Evolutionary conservation across 2,113 vertebrate species (phyloP), one percentile per base, ranked within the genome.

Genomic region (Choloepus hoffmanni): DNA sequence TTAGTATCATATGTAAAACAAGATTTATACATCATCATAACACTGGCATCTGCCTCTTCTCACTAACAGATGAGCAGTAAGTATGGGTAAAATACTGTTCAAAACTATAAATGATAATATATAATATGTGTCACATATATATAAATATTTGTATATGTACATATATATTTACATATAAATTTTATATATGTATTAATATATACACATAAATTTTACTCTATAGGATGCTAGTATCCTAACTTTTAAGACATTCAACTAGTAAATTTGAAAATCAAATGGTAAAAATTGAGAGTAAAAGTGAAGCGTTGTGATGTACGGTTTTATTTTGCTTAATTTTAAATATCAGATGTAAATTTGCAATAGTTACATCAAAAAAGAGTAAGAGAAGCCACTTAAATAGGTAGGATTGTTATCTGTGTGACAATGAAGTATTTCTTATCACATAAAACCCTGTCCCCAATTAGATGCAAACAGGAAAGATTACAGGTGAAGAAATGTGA

Each of bases 251-350:
- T 82, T 72, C 30, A 50, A 63, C 3, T 63, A 89, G 55, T 45
- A 70, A 68, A 77, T 18, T 86, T 36, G 28, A 67, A 92, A 76
- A 63, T 19, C 55, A 70, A 36, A 43, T 58, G 63, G 14, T 13
- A 74, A 62, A 85, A 73, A 72, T n/a, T 48, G 36, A 45, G 78
- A 87, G 40, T n/a, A 50, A 50, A 84, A 19, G 4, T 16, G 43
- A 23, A 24, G 4, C 55, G 5, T 33, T 63, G 6, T 62, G n/a
- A 23, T 3, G n/a, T 11, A 53, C 7, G 1, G 7, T 23, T 90
- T 86, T 67, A 60, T 77, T 89, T 79, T 79, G 33, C 13, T 82
- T 84, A 30, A 14, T 53, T 92, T 89, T 62, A 83, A 90, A 23
- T 93, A 86, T 67, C 24, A 67, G 40, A 2, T 36, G 16, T 16